phyloP scores from a whole-genome alignment of 1,140 invertebrate species.

The Rhagoletis zephyria region DNA sequence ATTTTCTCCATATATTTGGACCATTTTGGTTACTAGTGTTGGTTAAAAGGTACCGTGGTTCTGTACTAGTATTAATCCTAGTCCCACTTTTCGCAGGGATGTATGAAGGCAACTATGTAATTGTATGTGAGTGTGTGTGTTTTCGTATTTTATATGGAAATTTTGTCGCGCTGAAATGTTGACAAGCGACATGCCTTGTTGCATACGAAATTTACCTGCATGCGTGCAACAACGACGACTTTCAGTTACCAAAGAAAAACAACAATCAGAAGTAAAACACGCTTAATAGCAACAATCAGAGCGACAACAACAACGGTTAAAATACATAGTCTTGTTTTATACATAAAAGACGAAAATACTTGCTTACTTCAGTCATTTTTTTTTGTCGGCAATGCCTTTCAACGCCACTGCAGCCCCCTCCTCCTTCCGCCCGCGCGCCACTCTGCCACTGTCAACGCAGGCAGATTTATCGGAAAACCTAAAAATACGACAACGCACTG shows the following conservation, averaged over 20 bases:
- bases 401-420: neutral
- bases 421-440: neutral
- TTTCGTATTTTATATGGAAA: constrained; percentile 4
- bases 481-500: constrained; percentile 42
- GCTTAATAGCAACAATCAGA: constrained; percentile 28
- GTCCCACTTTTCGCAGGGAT: too few relatives aligned
- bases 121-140: neutral
- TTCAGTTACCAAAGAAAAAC: neutral
- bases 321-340: neutral
- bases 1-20: too few relatives aligned
- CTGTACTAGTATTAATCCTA: too few relatives aligned
- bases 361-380: neutral
- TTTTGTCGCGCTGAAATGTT: constrained; percentile 45
- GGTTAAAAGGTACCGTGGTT: too few relatives aligned
- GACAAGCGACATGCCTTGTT: constrained; percentile 46
- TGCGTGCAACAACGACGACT: constrained; percentile 16
- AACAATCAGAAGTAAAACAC: neutral
- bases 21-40: too few relatives aligned
- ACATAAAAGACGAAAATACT: neutral
- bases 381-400: neutral
- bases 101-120: neutral
- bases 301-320: constrained; percentile 1
- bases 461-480: constrained; percentile 43
- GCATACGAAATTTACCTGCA: constrained; percentile 43
- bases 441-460: neutral